These are phyloP conservation scores for Ladona fulva DNA, from an alignment of 1,140 invertebrate species.

Conservation along the genomic window DNA sequence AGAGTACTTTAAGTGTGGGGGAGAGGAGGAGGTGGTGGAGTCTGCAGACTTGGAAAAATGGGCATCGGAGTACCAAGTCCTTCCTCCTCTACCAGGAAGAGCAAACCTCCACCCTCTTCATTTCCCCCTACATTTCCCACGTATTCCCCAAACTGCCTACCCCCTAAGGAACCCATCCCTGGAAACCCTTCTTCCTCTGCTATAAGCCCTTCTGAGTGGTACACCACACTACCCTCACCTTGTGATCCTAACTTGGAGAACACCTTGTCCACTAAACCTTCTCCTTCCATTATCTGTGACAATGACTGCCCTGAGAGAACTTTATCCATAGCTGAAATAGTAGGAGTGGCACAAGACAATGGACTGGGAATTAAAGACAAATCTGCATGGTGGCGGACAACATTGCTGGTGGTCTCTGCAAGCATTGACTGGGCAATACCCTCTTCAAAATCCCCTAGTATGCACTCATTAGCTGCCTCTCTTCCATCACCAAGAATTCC, in stretches of 20 bases:
- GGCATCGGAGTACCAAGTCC: slow-evolving; percentile 11
- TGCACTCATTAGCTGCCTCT: not conserved
- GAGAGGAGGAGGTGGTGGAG: not conserved
- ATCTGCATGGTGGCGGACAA: not conserved
- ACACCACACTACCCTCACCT: not conserved
- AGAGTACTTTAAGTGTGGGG: slow-evolving; percentile 2
- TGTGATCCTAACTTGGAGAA: not conserved
- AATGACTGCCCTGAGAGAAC: not conserved
- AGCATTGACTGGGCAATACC: not conserved
- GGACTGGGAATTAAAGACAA: not conserved
- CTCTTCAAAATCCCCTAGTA: not conserved
- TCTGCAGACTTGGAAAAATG: slow-evolving; percentile 21
- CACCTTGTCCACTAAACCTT: not conserved
- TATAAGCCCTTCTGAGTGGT: not conserved
- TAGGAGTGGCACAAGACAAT: not conserved
- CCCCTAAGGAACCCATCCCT: not conserved
- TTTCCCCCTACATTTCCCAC: not conserved
- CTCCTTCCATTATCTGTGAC: not conserved
- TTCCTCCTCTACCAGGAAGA: not conserved
- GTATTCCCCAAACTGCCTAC: not conserved
- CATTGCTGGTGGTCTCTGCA: not conserved
- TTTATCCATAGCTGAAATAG: not conserved
- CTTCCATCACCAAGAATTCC: not conserved
- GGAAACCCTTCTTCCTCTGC: not conserved
- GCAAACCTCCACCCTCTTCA: not conserved